A percentile compares a stretch with the other conserved stretches of the same genome.
These are phyloP conservation scores for Ophioninae sp. DNA, from an alignment of 2,888 invertebrate genomes.

Conservation along the genomic window DNA sequence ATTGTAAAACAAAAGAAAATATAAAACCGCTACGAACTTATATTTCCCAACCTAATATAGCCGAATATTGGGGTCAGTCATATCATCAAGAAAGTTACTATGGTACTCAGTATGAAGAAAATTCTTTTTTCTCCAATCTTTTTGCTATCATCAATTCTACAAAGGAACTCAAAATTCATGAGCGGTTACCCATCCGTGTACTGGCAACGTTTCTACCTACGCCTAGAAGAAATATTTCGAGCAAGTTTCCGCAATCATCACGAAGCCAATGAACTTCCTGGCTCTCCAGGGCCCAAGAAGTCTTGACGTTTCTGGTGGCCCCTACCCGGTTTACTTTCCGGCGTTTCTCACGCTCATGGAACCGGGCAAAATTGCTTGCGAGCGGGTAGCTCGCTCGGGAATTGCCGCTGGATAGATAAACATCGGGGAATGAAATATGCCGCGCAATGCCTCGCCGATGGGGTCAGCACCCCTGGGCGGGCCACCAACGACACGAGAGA, in stretches of 20 bases:
- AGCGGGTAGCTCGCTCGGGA: constrained; percentile 60
- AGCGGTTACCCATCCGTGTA: neutral
- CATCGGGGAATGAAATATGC: constrained; percentile 68
- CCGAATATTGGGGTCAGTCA: too few relatives aligned
- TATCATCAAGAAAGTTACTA: too few relatives aligned
- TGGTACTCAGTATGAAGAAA: too few relatives aligned
- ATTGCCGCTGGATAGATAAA: constrained; percentile 60
- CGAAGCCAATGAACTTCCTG: constrained; percentile 61
- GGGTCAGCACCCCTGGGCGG: constrained; percentile 6
- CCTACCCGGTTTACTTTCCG: constrained; percentile 24
- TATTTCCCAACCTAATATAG: too few relatives aligned
- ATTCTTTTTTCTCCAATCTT: neutral
- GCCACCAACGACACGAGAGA: neutral
- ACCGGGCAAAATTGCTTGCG: constrained; percentile 64
- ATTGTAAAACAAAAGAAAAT: too few relatives aligned
- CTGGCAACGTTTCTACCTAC: too few relatives aligned
- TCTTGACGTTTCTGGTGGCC: constrained; percentile 16
- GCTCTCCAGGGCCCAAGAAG: constrained; percentile 22
- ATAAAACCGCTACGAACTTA: too few relatives aligned
- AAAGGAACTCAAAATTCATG: neutral
- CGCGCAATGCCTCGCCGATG: constrained; percentile 63
- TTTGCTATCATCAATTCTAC: neutral
- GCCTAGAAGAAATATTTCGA: too few relatives aligned
- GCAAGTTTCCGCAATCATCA: constrained; percentile 58
- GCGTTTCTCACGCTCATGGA: constrained; percentile 49